These are phyloP conservation scores for Heteractis magnifica DNA, from an alignment of 92 coral and sea anemone species.

Conservation along the genomic window DNA sequence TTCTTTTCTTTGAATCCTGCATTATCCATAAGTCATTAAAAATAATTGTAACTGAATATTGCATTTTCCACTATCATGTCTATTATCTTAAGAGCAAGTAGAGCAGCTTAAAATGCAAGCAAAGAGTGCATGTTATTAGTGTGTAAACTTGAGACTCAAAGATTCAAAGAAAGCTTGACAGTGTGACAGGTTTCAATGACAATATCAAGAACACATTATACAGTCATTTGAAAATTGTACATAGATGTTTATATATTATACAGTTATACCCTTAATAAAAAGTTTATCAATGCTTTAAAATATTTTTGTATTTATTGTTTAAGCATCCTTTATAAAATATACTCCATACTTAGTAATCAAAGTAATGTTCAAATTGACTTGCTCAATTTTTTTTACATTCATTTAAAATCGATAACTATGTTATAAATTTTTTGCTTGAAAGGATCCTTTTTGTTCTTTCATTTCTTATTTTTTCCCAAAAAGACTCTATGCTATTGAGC, in stretches of 20 bases:
- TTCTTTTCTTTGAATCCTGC: neutral
- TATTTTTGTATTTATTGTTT: neutral
- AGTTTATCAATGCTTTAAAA: neutral
- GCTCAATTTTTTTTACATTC: neutral
- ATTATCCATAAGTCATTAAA: neutral
- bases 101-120: too few relatives aligned
- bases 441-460: neutral
- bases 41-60: too few relatives aligned
- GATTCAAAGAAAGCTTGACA: neutral
- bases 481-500: neutral
- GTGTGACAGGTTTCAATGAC: neutral
- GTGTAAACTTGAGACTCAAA: neutral
- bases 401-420: neutral
- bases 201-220: neutral
- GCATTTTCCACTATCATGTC: neutral
- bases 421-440: too few relatives aligned
- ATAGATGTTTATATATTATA: neutral
- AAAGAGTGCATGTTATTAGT: neutral
- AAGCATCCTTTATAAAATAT: neutral
- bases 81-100: neutral
- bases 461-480: neutral
- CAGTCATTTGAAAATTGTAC: slow-evolving; percentile 1
- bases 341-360: neutral
- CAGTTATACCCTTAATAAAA: neutral
- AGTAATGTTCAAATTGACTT: neutral